Conservation (phyloP, 2,888 invertebrate genomes). For the Anthophora plumipes region DNA sequence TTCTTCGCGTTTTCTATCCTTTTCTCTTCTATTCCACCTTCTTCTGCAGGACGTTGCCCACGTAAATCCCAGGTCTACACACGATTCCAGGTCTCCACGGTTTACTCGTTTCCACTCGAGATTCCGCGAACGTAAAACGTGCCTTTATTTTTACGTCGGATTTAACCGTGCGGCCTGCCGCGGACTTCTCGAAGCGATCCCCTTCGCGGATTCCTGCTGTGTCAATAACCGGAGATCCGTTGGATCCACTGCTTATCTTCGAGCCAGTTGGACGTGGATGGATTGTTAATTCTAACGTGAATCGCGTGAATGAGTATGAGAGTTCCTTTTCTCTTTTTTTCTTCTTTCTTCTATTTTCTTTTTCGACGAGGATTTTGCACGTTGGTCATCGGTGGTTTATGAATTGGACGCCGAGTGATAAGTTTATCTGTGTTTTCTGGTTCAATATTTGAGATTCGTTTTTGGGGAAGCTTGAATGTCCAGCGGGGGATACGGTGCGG, state of each 20-base stretch:
- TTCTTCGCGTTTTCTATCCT: constrained; percentile 19
- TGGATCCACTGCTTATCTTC: constrained; percentile 36
- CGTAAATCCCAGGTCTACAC: constrained; percentile 67
- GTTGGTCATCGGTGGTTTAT: not conserved
- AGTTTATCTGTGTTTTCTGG: constrained; percentile 16
- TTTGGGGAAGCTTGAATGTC: too few species aligned
- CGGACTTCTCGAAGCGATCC: constrained; percentile 57
- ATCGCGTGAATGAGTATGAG: not conserved
- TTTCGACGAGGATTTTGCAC: not conserved
- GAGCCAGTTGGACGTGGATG: constrained; percentile 6
- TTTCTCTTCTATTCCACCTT: not conserved
- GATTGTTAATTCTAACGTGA: constrained; percentile 39
- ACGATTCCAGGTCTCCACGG: constrained; percentile 22
- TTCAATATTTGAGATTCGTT: constrained; percentile 1
- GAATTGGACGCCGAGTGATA: not conserved
- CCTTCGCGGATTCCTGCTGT: constrained; percentile 31
- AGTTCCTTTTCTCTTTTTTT: not conserved
- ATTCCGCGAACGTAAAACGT: constrained; percentile 70
- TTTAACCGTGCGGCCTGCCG: constrained; percentile 71
- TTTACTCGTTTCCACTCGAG: constrained; percentile 51
- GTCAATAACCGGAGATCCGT: constrained; percentile 57
- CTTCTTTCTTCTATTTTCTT: not conserved
- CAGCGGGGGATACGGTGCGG: not conserved
- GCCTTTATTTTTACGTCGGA: constrained; percentile 80
- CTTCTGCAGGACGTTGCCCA: constrained; percentile 36